Base-by-base conservation (phyloP, 2,888 invertebrate genomes). In the Apantesis nais region DNA sequence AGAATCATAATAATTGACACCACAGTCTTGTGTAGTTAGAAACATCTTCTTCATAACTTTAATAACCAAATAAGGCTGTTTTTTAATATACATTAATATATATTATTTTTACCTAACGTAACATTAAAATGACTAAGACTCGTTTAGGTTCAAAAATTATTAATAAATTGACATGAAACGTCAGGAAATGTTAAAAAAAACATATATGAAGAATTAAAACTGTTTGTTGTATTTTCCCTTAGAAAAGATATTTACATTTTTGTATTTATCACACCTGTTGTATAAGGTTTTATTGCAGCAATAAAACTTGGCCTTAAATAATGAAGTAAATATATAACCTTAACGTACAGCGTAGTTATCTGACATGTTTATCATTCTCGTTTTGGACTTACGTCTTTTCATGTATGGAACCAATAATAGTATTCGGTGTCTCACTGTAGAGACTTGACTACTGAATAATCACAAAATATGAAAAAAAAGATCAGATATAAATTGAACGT, bases 401-500 rank as follows among this genome's bases (percentile, higher is more conserved):
- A 65, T 65, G 8, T 14, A 64, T n/a, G 25, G 48, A 48, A 44
- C 9, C 44, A 64, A 55, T 9, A 48, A 48, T 55, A 55, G 11
- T 55, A 55, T 55, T 25, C 11, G 1, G 25, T 25, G 4, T n/a
- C 55, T 25, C 12, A 3, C 55, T 55, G 12, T 55, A 25, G 25
- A n/a, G 4, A 25, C 9, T 55, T 55, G 25, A 55, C 12, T 55
- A 34, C 64, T 31, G 19, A 55, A 66, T 55, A 65, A 66, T 55
- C 55, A 66, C 25, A 58, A 55, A 66, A 25, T 66, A 55, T 8
- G 19, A 34, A 31, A 66, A 37, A 34, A 34, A 34, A 39, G 16
- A 55, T 14, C 22, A 39, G 39, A 62, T 39, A 68, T 39, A 44
- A 67, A 22, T 61, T 12, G 39, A 67, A 31, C 12, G 63, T 58